These are phyloP conservation scores for Bambusicola thoracicus DNA, from an alignment of 2,113 vertebrate genomes.

Conservation along the genomic window DNA sequence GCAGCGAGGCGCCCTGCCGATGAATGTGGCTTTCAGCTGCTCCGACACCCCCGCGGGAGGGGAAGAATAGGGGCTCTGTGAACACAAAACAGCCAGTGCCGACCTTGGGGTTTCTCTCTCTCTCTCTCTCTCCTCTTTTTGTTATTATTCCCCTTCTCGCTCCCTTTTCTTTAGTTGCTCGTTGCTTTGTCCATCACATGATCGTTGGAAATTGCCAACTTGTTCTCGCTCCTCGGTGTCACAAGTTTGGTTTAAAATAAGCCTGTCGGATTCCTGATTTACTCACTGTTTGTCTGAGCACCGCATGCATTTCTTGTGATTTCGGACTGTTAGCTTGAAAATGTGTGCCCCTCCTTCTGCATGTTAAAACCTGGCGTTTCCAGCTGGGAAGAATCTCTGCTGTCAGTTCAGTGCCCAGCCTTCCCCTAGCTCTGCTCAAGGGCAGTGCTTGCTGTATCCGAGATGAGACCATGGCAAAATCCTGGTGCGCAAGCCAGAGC, in stretches of 20 bases:
- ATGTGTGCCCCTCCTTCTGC: not conserved
- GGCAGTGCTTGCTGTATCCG: fast-evolving
- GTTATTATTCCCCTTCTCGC: not conserved
- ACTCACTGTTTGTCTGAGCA: fast-evolving
- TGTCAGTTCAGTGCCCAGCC: not conserved
- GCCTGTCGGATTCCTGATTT: not conserved
- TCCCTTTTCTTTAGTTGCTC: slow-evolving; percentile 59
- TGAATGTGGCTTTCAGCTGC: slow-evolving; percentile 75
- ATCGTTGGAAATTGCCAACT: slow-evolving; percentile 36
- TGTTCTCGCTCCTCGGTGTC: slow-evolving; percentile 8
- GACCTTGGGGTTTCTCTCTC: slow-evolving; percentile 66
- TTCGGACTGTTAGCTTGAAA: not conserved
- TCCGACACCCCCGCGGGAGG: slow-evolving; percentile 35
- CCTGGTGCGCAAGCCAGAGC: not conserved
- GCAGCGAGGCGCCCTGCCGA: slow-evolving; percentile 15
- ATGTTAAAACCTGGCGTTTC: not conserved
- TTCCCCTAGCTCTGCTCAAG: not conserved
- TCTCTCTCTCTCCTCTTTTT: too few relatives aligned
- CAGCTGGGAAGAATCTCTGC: not conserved
- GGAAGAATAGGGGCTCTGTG: slow-evolving; percentile 59
- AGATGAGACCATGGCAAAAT: not conserved
- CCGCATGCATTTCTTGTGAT: slow-evolving; percentile 22
- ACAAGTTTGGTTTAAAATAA: slow-evolving; percentile 17
- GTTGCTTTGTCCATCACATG: slow-evolving; percentile 56
- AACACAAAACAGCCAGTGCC: slow-evolving; percentile 61